Evolutionary conservation across 1,140 invertebrate genomes (phyloP).

Genomic region (Cylas formicarius): DNA sequence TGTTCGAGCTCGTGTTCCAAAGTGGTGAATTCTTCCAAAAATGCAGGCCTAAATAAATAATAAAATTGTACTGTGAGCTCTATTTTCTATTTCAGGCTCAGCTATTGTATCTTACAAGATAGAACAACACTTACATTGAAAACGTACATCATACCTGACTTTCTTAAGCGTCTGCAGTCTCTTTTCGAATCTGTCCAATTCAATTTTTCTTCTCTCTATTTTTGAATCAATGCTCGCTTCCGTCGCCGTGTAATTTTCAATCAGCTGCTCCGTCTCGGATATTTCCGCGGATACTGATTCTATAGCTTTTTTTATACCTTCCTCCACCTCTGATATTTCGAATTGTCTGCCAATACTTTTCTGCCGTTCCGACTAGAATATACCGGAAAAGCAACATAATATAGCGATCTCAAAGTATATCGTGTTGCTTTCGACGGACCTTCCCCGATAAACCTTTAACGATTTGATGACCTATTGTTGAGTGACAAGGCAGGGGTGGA

Average conservation of each 20-base stretch:
- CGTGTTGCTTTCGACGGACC: no score
- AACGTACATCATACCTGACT: conserved; percentile 58
- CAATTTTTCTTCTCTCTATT: conserved; percentile 82
- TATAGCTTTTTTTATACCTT: conserved; percentile 61
- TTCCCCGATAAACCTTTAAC: no score
- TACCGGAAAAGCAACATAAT: no score
- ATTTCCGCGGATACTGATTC: conserved; percentile 61
- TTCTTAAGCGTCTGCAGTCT: conserved; percentile 86
- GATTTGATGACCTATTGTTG: no score
- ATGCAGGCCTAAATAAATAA: conserved; percentile 69
- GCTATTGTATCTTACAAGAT: no score
- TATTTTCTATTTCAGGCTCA: no score
- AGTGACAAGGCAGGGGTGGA: no score
- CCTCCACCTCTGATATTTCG: conserved; percentile 78
- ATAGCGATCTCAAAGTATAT: no score
- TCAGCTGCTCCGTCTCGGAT: conserved; percentile 62
- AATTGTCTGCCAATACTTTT: conserved; percentile 57
- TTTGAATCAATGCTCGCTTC: conserved; percentile 83
- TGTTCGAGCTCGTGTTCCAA: conserved; percentile 79
- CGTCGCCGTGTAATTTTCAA: conserved; percentile 77
- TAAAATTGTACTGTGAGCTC: no score
- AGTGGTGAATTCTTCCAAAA: conserved; percentile 93
- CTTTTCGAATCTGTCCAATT: conserved; percentile 90
- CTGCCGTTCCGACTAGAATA: conserved; percentile 43
- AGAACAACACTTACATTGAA: no score